Conservation (phyloP, 1,140 invertebrate genomes). For the Ceratosolen solmsi region DNA sequence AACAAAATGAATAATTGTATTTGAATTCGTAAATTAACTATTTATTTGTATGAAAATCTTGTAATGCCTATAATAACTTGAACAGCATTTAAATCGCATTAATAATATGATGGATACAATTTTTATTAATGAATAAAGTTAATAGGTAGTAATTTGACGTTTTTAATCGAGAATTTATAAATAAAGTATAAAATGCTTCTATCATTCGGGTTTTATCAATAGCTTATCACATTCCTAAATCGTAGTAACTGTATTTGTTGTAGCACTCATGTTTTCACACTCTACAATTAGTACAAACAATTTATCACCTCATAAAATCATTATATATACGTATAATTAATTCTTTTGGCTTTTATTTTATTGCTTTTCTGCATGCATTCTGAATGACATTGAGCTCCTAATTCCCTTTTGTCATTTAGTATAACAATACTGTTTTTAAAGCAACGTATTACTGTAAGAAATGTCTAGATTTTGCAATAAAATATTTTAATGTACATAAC, state of each 20-base stretch:
- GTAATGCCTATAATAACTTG: no score
- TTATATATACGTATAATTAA: constrained; percentile 6
- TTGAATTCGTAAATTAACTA: no score
- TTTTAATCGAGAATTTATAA: no score
- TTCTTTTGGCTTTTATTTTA: constrained; percentile 41
- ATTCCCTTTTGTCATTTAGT: neutral
- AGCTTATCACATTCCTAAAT: neutral
- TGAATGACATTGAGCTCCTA: constrained; percentile 27
- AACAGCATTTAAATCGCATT: neutral
- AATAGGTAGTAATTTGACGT: no score
- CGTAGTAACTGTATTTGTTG: neutral
- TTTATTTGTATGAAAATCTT: no score
- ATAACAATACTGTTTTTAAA: neutral
- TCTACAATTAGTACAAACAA: neutral
- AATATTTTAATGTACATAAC: neutral
- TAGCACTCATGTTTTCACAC: constrained; percentile 31
- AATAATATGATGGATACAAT: neutral
- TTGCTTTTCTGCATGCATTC: constrained; percentile 44
- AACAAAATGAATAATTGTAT: no score
- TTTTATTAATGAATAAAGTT: no score
- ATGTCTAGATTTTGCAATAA: neutral
- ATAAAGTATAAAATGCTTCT: no score
- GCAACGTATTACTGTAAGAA: neutral
- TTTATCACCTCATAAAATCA: constrained; percentile 22
- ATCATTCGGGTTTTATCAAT: no score